These are phyloP conservation scores for Mustela lutreola DNA, from an alignment of 2,113 vertebrate genomes.

Conservation along the genomic window DNA sequence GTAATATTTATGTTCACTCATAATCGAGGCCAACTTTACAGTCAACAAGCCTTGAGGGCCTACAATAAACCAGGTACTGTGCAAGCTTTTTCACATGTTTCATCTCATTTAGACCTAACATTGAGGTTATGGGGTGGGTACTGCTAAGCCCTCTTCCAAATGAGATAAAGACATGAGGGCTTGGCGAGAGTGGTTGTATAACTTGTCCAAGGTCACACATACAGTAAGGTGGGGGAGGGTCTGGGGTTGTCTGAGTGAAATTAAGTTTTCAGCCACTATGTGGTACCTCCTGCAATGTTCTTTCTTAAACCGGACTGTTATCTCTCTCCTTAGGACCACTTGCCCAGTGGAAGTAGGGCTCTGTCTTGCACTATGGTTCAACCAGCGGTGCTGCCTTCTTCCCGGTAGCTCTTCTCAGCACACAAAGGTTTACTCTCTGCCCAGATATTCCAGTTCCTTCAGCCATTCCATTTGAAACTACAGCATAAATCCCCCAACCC, in stretches of 20 bases:
- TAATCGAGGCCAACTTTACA: neutral
- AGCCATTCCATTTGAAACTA: neutral
- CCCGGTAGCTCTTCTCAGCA: neutral
- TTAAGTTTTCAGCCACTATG: neutral
- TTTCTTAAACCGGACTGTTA: neutral
- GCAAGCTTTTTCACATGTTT: neutral
- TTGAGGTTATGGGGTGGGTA: neutral
- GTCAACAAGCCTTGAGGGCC: neutral
- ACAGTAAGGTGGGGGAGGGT: neutral
- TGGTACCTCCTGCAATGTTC: neutral
- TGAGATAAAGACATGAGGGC: constrained; percentile 30
- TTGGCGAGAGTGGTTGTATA: neutral
- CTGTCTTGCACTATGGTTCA: neutral
- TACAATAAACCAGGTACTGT: neutral
- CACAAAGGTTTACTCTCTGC: neutral
- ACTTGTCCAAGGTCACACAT: neutral
- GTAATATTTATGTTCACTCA: neutral
- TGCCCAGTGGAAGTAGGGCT: neutral
- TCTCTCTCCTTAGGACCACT: neutral
- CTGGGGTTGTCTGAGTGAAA: neutral
- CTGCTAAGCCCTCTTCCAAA: neutral
- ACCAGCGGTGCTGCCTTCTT: neutral
- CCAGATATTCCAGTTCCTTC: neutral
- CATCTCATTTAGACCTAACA: neutral
- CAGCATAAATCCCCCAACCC: neutral